A percentile compares a stretch with the other conserved stretches of the same genome.
phyloP scores from a whole-genome alignment of 2,888 invertebrate genomes.

The Matsumyia berberina region DNA sequence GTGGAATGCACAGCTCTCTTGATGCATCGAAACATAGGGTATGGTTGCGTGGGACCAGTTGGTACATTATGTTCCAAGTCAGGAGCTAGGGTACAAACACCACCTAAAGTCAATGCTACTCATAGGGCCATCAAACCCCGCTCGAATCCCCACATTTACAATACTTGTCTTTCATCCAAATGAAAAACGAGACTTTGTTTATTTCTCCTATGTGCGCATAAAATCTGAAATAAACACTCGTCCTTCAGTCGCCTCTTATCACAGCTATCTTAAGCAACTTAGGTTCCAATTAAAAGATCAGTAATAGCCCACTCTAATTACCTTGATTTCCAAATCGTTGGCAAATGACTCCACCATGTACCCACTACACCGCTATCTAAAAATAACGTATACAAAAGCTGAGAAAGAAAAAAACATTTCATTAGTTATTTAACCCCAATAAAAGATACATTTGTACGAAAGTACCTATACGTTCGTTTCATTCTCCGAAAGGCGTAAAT shows the following conservation, averaged over 20 bases:
- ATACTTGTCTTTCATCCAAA: background rate
- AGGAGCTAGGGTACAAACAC: too few relatives aligned
- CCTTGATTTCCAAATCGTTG: slow-evolving; percentile 61
- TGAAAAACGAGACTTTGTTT: slow-evolving; percentile 25
- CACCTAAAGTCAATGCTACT: too few relatives aligned
- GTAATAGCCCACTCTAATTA: slow-evolving; percentile 65
- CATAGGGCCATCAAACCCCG: too few relatives aligned
- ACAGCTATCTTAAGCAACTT: slow-evolving; percentile 36
- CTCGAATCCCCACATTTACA: too few relatives aligned
- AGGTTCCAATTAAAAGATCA: slow-evolving; percentile 49
- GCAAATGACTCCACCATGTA: slow-evolving; percentile 36
- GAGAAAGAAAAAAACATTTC: slow-evolving; percentile 47
- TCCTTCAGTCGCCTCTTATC: slow-evolving; percentile 49
- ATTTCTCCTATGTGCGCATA: slow-evolving; percentile 39
- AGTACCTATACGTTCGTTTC: slow-evolving; percentile 42
- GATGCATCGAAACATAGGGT: too few relatives aligned
- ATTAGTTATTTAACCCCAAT: slow-evolving; percentile 76
- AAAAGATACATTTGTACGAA: slow-evolving; percentile 48
- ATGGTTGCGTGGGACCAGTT: too few relatives aligned
- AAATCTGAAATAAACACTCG: slow-evolving; percentile 24
- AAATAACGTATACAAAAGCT: slow-evolving; percentile 36
- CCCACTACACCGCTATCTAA: slow-evolving; percentile 33
- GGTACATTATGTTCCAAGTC: too few relatives aligned
- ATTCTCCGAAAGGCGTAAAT: slow-evolving; percentile 65
- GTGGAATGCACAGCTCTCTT: too few relatives aligned